These are phyloP conservation scores for Teleogryllus oceanicus DNA, from an alignment of 2,888 invertebrate species.

Conservation along the genomic window DNA sequence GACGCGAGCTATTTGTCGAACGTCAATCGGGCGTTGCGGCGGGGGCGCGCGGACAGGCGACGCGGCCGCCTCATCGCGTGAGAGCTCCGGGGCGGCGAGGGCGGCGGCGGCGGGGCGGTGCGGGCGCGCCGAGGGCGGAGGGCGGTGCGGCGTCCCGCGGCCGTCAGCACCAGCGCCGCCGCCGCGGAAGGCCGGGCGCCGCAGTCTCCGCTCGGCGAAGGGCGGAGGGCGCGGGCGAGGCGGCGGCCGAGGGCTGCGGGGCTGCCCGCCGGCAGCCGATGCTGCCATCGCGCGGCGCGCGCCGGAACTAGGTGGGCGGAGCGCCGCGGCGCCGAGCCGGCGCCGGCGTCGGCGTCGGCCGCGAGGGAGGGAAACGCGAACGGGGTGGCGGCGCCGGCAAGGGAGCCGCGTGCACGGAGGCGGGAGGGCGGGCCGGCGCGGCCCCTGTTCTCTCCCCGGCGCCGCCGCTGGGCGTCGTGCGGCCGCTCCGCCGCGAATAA, in stretches of 20 bases:
- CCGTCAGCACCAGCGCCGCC: background rate
- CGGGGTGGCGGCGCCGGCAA: too few species aligned
- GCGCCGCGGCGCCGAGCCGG: background rate
- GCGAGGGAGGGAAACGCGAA: background rate
- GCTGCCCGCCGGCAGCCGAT: background rate
- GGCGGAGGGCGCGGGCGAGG: background rate
- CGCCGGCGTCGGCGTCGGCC: background rate
- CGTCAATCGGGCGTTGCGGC: background rate
- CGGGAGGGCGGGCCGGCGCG: too few species aligned
- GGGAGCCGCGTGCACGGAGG: too few species aligned
- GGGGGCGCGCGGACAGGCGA: background rate
- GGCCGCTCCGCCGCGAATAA: too few species aligned
- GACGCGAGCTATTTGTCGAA: background rate
- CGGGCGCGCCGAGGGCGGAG: background rate
- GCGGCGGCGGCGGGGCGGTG: background rate
- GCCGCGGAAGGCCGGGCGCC: background rate
- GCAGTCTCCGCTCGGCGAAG: too few species aligned
- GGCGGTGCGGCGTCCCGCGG: background rate
- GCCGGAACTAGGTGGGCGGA: constrained; percentile 18
- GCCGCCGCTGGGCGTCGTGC: too few species aligned
- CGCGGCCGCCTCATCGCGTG: background rate
- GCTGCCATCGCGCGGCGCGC: constrained; percentile 7
- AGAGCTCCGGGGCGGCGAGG: background rate
- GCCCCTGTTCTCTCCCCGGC: too few species aligned
- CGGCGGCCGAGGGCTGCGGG: background rate